Evolutionary conservation across 1,140 invertebrate species (phyloP), one percentile per base, ranked within the genome.

Genomic region (Trigoniulus corallinus): DNA sequence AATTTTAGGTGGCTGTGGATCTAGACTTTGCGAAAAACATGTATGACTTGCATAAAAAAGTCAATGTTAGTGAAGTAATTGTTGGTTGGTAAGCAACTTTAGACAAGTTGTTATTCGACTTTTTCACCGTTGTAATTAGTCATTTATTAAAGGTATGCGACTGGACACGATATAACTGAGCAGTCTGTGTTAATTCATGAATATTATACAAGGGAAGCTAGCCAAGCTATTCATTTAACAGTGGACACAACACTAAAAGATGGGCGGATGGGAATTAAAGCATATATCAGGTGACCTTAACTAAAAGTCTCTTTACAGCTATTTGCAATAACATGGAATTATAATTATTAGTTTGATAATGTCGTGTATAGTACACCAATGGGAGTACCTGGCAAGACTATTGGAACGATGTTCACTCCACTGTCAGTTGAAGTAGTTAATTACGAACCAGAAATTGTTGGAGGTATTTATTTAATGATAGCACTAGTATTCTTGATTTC

Each of bases 131-230:
- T 44, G 7, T 44, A 44, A 34, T 34, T 34, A 7, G 29, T 34
- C 29, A 7, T 7, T 44, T 44, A 2, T 56, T 55, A 15, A 50
- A 67, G 67, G 67, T 70, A 66, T 56, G 92, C 91, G 1, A 96
- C 91, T 4, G 92, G 93, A 46, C 81, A 84, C 58, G 89, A 95
- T 68, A 88, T 98, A 2, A 95, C 91, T 1, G 89, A 87, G 61
- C 91, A 96, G 69, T 95, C 91, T 12, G 88, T 89, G 0, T 82
- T 95, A 23, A 96, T 98, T 63, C 92, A 98, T 61, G 92, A 97
- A 61, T 98, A 96, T 70, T 98, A 94, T 34, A 57, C 59, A 7
- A 50, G 61, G 15, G 61, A 62, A 57, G 53, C 59, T 18, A 45
- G 2, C 24, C 50, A 70, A 68, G 92, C 93, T 3, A 79, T 98